These are phyloP conservation scores for Cynopterus sphinx DNA, from an alignment of 2,797 vertebrate genomes.

Conservation along the genomic window DNA sequence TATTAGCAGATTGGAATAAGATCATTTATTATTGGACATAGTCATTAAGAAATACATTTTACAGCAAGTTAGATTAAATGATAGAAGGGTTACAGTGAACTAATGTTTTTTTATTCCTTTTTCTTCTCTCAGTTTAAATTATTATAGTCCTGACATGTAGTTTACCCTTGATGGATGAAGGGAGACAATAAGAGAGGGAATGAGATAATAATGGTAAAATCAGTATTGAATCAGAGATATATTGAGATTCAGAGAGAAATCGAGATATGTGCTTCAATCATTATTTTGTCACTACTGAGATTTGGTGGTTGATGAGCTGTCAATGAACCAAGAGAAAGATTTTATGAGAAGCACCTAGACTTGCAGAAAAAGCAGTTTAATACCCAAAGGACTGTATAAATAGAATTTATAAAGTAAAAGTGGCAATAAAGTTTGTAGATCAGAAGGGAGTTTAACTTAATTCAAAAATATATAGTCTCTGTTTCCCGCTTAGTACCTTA, in stretches of 20 bases:
- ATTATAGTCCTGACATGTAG: slow-evolving; percentile 80
- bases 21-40: not conserved
- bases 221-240: slow-evolving; percentile 87
- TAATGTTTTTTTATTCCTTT: slow-evolving; percentile 46
- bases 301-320: slow-evolving; percentile 85
- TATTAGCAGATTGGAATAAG: not conserved
- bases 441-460: slow-evolving; percentile 84
- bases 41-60: slow-evolving; percentile 22
- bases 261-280: slow-evolving; percentile 87
- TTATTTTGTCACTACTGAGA: slow-evolving; percentile 90
- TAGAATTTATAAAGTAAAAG: slow-evolving; percentile 82
- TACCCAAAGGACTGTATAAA: slow-evolving; percentile 85
- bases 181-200: slow-evolving; percentile 84
- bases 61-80: not conserved
- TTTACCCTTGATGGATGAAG: slow-evolving; percentile 88
- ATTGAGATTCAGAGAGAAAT: slow-evolving; percentile 88
- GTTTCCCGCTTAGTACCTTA: slow-evolving; percentile 60
- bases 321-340: slow-evolving; percentile 81
- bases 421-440: slow-evolving; percentile 82
- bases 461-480: slow-evolving; percentile 79
- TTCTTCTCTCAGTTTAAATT: slow-evolving; percentile 69
- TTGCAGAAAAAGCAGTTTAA: slow-evolving; percentile 86
- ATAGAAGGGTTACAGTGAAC: not conserved
- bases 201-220: slow-evolving; percentile 87
- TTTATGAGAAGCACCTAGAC: slow-evolving; percentile 85